A percentile compares a stretch with the other conserved stretches of the same genome.
phyloP scores from a whole-genome alignment of 2,888 invertebrate species.

The Sipunculus nudus region DNA sequence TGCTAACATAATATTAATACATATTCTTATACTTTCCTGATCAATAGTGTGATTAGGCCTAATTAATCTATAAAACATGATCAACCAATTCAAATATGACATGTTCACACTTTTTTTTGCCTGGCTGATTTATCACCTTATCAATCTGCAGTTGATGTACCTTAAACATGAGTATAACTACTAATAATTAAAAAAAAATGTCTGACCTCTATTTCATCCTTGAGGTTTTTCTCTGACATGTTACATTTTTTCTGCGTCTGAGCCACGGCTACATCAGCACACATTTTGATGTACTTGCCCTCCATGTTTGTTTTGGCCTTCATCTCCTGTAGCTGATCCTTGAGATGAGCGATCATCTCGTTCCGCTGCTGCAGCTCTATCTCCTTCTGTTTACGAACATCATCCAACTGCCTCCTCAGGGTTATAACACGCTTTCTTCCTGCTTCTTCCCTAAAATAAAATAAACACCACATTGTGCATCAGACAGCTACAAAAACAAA shows the following conservation, averaged over 20 bases:
- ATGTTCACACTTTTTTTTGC: no score
- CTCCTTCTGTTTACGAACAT: conserved; percentile 63
- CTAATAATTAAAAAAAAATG: no score
- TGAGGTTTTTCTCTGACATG: conserved; percentile 30
- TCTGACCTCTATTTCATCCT: conserved; percentile 48
- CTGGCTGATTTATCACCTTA: no score
- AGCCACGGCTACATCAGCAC: conserved; percentile 62
- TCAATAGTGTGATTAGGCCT: no score
- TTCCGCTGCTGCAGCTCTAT: conserved; percentile 61
- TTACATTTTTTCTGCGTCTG: conserved; percentile 61
- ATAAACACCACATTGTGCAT: background rate
- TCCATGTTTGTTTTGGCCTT: conserved; percentile 67
- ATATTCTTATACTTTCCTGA: no score
- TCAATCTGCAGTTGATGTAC: no score
- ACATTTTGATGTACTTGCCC: conserved; percentile 64
- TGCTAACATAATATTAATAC: no score
- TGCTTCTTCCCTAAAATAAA: conserved; percentile 59
- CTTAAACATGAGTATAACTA: no score
- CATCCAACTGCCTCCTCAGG: conserved; percentile 55
- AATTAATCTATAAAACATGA: no score
- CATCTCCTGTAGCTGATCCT: conserved; percentile 65
- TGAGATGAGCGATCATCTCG: conserved; percentile 67
- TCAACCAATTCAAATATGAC: no score
- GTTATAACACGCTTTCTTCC: conserved; percentile 58
- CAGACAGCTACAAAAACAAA: background rate